Conservation (phyloP, 2,888 invertebrate species). For the Euplagia quadripunctaria region DNA sequence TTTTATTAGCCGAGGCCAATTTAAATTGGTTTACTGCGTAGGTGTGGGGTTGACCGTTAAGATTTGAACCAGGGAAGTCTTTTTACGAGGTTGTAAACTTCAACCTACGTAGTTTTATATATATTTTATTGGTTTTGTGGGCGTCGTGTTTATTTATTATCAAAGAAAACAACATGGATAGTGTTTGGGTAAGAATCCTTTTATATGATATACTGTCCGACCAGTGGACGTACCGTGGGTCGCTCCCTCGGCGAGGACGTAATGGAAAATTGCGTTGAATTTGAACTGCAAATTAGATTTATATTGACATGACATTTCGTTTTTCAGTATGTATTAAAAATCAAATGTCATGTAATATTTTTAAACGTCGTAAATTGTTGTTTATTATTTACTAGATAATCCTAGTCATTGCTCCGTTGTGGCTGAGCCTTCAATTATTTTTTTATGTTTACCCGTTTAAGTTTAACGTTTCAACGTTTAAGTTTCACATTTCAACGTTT, state of each 20-base stretch:
- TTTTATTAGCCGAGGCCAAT: conserved; percentile 45
- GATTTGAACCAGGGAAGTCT: conserved; percentile 45
- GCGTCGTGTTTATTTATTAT: conserved; percentile 53
- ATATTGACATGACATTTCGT: not conserved
- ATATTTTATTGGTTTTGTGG: conserved; percentile 53
- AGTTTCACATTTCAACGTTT: no score
- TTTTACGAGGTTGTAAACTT: conserved; percentile 51
- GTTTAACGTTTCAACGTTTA: no score
- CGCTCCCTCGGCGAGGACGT: not conserved
- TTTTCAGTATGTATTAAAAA: not conserved
- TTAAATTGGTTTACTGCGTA: conserved; percentile 46
- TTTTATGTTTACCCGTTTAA: no score
- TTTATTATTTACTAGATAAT: no score
- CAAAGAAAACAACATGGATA: conserved; percentile 34
- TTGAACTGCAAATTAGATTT: not conserved
- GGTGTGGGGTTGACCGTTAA: conserved; percentile 43
- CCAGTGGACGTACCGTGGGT: not conserved
- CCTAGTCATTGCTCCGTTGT: no score
- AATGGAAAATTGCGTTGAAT: conserved; percentile 1
- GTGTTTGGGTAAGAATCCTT: conserved; percentile 21
- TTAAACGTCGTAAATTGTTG: not conserved
- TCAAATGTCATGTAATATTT: not conserved
- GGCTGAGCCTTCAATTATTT: no score
- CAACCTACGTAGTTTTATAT: conserved; percentile 51
- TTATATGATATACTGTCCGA: conserved; percentile 14